Percentiles rank a stretch among this genome's conserved stretches.
Evolutionary conservation across 2,797 vertebrate genomes (phyloP).

Genomic region (Limnodromus scolopaceus): DNA sequence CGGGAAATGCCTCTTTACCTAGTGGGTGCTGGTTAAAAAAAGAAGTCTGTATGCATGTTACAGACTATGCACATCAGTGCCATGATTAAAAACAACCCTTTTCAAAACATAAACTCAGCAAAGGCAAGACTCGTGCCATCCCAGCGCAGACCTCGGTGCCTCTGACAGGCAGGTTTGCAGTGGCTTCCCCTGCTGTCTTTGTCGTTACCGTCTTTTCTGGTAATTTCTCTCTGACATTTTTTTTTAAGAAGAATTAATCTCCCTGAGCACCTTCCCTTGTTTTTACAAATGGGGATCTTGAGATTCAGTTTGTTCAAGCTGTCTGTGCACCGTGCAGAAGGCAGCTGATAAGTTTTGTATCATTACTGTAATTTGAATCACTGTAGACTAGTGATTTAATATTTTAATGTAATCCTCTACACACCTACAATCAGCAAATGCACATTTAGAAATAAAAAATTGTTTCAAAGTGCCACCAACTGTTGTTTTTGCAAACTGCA

Average conservation of each 20-base stretch:
- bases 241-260: slow-evolving; percentile 2
- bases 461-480: slow-evolving; percentile 82
- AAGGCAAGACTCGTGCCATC: rapidly evolving
- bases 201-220: background rate
- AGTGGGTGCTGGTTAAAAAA: background rate
- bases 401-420: slow-evolving; percentile 28
- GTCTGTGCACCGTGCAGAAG: background rate
- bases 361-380: background rate
- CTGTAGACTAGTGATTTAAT: slow-evolving; percentile 29
- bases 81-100: background rate
- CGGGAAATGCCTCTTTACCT: background rate
- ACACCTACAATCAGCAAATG: slow-evolving; percentile 46
- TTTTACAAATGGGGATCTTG: slow-evolving; percentile 25
- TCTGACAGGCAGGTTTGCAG: background rate
- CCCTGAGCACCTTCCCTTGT: background rate
- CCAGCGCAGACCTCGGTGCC: background rate
- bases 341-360: background rate
- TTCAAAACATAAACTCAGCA: background rate
- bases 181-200: background rate
- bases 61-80: background rate
- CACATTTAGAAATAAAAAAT: slow-evolving; percentile 63
- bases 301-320: background rate
- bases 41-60: background rate
- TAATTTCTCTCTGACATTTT: background rate
- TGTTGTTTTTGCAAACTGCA: slow-evolving; percentile 81